A percentile compares a stretch with the other conserved stretches of the same genome.
These are phyloP conservation scores for Conistra vaccinii DNA, from an alignment of 2,888 invertebrate species.

Conservation along the genomic window DNA sequence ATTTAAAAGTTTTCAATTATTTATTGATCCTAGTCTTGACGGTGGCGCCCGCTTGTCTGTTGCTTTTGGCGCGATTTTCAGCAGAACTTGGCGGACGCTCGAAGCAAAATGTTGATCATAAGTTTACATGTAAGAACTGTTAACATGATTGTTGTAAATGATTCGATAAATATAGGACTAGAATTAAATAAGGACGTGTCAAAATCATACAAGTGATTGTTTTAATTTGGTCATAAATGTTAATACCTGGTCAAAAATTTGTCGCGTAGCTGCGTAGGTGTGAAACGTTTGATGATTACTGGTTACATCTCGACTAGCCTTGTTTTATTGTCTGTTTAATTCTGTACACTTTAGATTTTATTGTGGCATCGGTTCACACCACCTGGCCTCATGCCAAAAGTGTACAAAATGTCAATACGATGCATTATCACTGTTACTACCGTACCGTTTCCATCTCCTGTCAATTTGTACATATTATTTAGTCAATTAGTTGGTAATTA, in stretches of 20 bases:
- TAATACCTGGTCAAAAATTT: conserved; percentile 21
- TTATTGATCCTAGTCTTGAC: conserved; percentile 34
- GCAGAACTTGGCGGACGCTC: conserved; percentile 34
- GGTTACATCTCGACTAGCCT: conserved; percentile 76
- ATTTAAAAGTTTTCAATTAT: conserved; percentile 43
- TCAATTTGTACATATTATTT: conserved; percentile 60
- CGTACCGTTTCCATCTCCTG: conserved; percentile 69
- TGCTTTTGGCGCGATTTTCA: conserved; percentile 48
- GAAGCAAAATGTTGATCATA: conserved; percentile 39
- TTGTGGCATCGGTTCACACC: conserved; percentile 82
- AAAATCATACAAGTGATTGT: conserved; percentile 11
- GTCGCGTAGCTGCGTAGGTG: conserved; percentile 59
- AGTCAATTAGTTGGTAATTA: conserved; percentile 21
- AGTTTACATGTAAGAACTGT: conserved; percentile 36
- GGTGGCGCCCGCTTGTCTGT: conserved; percentile 54
- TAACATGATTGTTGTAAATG: neutral
- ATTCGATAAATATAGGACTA: neutral
- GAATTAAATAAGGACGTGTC: neutral
- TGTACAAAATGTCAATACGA: conserved; percentile 89
- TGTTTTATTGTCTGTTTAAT: conserved; percentile 82
- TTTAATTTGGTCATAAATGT: conserved; percentile 9
- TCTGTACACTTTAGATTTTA: conserved; percentile 83
- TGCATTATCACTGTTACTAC: conserved; percentile 84
- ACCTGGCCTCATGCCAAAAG: conserved; percentile 82
- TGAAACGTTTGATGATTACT: conserved; percentile 66